Evolutionary conservation across 1,140 invertebrate species (phyloP).

Genomic region (Nylanderia fulva): DNA sequence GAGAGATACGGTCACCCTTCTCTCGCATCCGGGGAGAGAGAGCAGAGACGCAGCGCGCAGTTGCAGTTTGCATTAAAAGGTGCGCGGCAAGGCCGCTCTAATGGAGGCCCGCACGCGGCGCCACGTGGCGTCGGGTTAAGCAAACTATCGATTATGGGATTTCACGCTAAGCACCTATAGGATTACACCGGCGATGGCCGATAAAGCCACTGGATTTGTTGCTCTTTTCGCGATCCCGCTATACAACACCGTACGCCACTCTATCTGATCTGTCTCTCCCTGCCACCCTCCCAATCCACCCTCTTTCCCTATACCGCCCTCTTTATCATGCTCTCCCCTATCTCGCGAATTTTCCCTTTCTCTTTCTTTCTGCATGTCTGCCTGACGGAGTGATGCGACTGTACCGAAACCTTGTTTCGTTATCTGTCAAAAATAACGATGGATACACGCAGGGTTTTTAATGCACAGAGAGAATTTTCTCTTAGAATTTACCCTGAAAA

Average conservation of each 20-base stretch:
- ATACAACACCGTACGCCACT: constrained; percentile 57
- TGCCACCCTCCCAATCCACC: neutral
- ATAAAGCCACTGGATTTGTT: constrained; percentile 85
- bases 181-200: constrained; percentile 83
- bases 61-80: constrained; percentile 68
- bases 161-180: constrained; percentile 85
- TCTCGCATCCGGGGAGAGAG: constrained; percentile 29
- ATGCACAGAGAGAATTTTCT: too few species aligned
- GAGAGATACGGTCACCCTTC: constrained; percentile 81
- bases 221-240: constrained; percentile 80
- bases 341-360: constrained; percentile 3
- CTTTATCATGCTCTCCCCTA: constrained; percentile 45
- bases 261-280: constrained; percentile 65
- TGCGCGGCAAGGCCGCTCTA: constrained; percentile 67
- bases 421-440: neutral
- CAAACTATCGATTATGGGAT: constrained; percentile 86
- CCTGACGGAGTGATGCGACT: neutral
- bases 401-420: constrained; percentile 9
- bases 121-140: constrained; percentile 85
- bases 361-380: neutral
- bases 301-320: neutral
- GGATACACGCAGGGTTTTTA: too few species aligned
- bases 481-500: too few species aligned
- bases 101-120: constrained; percentile 84
- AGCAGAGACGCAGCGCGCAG: constrained; percentile 43